Base-by-base conservation (phyloP, 2,113 vertebrate genomes). In the Neomonachus schauinslandi region DNA sequence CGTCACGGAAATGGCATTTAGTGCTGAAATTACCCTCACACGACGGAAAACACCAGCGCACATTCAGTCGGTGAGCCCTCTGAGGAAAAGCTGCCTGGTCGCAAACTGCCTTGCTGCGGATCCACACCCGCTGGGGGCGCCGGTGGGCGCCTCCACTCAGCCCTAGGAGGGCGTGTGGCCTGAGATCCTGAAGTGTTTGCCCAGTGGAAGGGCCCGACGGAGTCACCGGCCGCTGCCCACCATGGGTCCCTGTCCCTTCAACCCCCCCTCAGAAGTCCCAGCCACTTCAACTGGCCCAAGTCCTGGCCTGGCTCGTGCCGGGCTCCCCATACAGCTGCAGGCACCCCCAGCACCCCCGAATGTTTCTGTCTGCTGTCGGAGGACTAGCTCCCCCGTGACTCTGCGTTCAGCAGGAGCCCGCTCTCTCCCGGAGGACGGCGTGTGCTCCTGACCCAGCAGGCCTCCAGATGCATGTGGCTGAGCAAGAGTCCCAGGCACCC, bases 391-490 rank as follows among this genome's bases (percentile, higher is more conserved):
- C 49, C 49, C 2, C 0, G 1, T 4, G 42, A 46, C 18, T 7
- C 39, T 5, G 3, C 2, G 9, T 14, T 33, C 57, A 16, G 31
- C 26, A 3, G 0, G 0, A 15, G 21, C 5, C 51, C 31, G 21
- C 15, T 55, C 5, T 11, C 53, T n/a, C 46, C 59, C 0, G 4
- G 13, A 74, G 14, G 36, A 87, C 5, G 8, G 53, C 9, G 13
- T 7, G 4, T 0, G 1, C 16, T 49, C 0, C 2, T 2, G 1
- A 2, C 26, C 11, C 2, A 0, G 57, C 4, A 2, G 6, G 26
- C 63, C 11, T n/a, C 67, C 15, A 7, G n/a, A 77, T 1, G 14
- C 2, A 2, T 0, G 6, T 26, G 55, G 21, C 31, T 11, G 18
- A 6, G 33, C 0, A 0, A 55, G 57, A 24, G 2, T 8, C 3